phyloP scores from a whole-genome alignment of 92 coral and sea anemone species.

The Paragorgia papillata region DNA sequence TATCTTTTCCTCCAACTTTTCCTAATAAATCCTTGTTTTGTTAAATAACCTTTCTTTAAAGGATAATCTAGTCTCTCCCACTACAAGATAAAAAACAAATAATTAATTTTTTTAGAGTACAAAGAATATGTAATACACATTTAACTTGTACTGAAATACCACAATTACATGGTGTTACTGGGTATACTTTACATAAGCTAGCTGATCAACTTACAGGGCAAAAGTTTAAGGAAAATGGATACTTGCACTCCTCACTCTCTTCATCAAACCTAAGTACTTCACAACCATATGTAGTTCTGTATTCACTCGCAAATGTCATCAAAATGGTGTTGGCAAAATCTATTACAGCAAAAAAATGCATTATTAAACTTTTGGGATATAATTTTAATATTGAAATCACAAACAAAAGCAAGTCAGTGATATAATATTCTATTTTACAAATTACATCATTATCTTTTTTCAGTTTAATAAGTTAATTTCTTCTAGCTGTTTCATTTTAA shows the following conservation, averaged over 20 bases:
- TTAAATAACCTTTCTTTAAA: conserved; percentile 80
- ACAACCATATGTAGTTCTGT: conserved; percentile 80
- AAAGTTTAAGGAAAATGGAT: conserved; percentile 51
- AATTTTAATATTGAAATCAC: background rate
- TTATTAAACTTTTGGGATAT: background rate
- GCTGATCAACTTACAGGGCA: conserved; percentile 67
- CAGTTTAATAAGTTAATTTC: too few species aligned
- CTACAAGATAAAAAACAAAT: conserved; percentile 21
- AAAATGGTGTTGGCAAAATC: conserved; percentile 80
- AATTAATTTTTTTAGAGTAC: too few species aligned
- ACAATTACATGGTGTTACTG: too few species aligned
- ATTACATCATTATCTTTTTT: too few species aligned
- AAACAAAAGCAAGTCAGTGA: too few species aligned
- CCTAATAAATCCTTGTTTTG: conserved; percentile 86
- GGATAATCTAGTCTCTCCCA: conserved; percentile 71
- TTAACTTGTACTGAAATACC: too few species aligned
- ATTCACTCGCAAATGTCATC: conserved; percentile 72
- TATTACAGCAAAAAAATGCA: conserved; percentile 18
- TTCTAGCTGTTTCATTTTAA: too few species aligned
- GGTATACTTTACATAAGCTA: too few species aligned
- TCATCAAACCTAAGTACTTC: conserved; percentile 58
- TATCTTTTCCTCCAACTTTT: conserved; percentile 91
- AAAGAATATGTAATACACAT: too few species aligned
- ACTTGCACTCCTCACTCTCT: conserved; percentile 44
- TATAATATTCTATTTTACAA: too few species aligned